These are phyloP conservation scores for Eristalis tenax DNA, from an alignment of 2,888 invertebrate species.

Conservation along the genomic window DNA sequence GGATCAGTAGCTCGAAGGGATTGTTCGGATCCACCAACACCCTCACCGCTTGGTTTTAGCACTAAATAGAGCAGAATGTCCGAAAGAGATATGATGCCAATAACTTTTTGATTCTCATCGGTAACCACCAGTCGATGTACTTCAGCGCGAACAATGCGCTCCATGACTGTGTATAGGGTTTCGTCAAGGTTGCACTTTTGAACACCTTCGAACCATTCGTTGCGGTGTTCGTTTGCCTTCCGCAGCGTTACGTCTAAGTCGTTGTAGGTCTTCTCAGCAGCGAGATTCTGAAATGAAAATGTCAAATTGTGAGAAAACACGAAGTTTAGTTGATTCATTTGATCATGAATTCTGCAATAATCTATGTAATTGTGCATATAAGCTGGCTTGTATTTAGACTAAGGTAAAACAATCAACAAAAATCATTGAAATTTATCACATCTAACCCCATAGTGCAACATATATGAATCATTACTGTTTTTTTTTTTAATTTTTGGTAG, in stretches of 20 bases:
- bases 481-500: too few species aligned
- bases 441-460: too few species aligned
- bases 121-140: conserved; percentile 98
- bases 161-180: conserved; percentile 94
- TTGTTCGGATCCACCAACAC: conserved; percentile 82
- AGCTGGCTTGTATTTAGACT: too few species aligned
- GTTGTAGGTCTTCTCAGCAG: conserved; percentile 98
- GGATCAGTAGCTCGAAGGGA: conserved; percentile 81
- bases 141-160: conserved; percentile 97
- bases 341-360: too few species aligned
- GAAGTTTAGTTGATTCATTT: background rate
- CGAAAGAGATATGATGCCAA: conserved; percentile 97
- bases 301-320: background rate
- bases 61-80: conserved; percentile 96
- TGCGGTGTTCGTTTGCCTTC: conserved; percentile 95
- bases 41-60: conserved; percentile 90
- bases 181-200: conserved; percentile 96
- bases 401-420: too few species aligned
- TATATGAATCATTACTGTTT: too few species aligned
- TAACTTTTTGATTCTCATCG: conserved; percentile 94
- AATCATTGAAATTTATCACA: too few species aligned
- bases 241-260: conserved; percentile 96
- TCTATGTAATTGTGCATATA: too few species aligned
- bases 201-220: conserved; percentile 98
- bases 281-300: conserved; percentile 89